Evolutionary conservation across 2,113 vertebrate genomes (phyloP).

Genomic region (Nymphicus hollandicus): DNA sequence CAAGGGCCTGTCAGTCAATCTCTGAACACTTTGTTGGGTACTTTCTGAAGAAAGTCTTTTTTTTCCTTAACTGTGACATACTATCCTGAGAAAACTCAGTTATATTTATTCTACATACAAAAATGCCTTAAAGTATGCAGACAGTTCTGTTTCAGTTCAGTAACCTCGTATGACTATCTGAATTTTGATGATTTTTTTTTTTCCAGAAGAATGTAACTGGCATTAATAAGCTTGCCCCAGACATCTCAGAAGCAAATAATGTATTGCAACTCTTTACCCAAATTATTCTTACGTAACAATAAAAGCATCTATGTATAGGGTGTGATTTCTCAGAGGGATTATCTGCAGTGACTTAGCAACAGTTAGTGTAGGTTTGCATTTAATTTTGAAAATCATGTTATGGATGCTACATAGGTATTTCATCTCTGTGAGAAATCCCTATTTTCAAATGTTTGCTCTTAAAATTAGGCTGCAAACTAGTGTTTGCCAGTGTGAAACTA

Average conservation of each 20-base stretch:
- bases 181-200: background rate
- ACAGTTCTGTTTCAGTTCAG: constrained; percentile 25
- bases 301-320: background rate
- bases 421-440: background rate
- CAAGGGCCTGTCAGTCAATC: background rate
- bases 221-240: background rate
- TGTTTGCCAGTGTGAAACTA: background rate
- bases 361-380: background rate
- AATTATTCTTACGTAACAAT: background rate
- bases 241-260: background rate
- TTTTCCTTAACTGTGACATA: background rate
- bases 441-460: background rate
- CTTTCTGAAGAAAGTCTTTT: background rate
- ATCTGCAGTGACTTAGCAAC: background rate
- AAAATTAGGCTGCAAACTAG: background rate
- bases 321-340: background rate
- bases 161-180: background rate
- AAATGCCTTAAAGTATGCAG: background rate
- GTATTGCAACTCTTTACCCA: background rate
- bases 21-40: background rate
- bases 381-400: background rate
- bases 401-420: background rate
- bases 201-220: background rate
- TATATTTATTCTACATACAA: background rate
- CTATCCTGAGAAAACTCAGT: background rate